Percentiles rank a stretch among this genome's conserved stretches.
phyloP scores from a whole-genome alignment of 2,797 vertebrate species.

The Mareca strepera region DNA sequence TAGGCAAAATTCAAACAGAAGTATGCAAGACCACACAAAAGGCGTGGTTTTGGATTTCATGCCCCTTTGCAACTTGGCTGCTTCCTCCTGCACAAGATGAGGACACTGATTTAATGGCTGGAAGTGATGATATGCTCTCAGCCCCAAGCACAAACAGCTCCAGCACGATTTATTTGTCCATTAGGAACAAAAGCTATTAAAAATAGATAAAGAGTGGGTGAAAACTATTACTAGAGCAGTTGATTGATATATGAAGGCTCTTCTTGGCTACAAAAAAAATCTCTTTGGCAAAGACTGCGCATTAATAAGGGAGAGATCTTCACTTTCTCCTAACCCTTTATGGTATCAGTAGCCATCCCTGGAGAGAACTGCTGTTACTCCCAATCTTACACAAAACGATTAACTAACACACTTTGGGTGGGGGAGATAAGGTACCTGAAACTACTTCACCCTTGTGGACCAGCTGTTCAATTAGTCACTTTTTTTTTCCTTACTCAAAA shows the following conservation, averaged over 20 bases:
- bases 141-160: background rate
- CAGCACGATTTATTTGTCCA: background rate
- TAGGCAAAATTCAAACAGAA: background rate
- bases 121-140: background rate
- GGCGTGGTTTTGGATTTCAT: background rate
- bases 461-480: fast-evolving
- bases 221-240: background rate
- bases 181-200: background rate
- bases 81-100: background rate
- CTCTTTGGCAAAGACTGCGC: background rate
- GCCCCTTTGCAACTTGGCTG: background rate
- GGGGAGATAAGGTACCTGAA: background rate
- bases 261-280: background rate
- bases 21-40: background rate
- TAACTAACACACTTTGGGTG: background rate
- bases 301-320: background rate
- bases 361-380: background rate
- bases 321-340: background rate
- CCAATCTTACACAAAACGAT: background rate
- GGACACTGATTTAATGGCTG: background rate
- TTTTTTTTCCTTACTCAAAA: background rate
- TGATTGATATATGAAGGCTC: background rate
- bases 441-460: background rate
- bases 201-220: background rate
- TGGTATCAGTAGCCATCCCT: background rate